Evolutionary conservation across 1,140 invertebrate genomes (phyloP).

Genomic region (Zophobas morio): DNA sequence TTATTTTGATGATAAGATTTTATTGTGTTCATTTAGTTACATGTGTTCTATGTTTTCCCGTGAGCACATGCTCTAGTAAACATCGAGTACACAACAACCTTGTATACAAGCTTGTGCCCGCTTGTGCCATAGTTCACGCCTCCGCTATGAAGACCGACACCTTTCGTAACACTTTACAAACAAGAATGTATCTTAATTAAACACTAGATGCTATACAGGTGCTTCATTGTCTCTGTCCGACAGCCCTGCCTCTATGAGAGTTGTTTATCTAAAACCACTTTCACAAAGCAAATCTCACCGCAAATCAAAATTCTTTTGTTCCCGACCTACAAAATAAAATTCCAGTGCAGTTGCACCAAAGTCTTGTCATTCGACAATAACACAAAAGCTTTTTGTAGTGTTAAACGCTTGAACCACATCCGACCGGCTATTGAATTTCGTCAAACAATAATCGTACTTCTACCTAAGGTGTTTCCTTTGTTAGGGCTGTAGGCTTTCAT

Average conservation of each 20-base stretch:
- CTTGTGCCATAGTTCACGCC: too few species aligned
- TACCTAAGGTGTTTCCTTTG: constrained; percentile 50
- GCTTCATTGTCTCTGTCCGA: background rate
- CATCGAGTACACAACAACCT: too few species aligned
- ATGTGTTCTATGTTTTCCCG: too few species aligned
- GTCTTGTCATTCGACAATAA: constrained; percentile 43
- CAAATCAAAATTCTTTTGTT: constrained; percentile 33
- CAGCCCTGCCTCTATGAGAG: background rate
- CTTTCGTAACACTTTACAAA: too few species aligned
- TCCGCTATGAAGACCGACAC: too few species aligned
- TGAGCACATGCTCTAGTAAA: too few species aligned
- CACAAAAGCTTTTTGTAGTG: constrained; percentile 50
- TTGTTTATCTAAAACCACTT: background rate
- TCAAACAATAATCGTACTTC: constrained; percentile 45
- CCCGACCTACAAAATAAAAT: constrained; percentile 11
- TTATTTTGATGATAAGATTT: too few species aligned
- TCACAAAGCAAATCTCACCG: background rate
- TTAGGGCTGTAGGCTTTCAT: constrained; percentile 42
- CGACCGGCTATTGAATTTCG: constrained; percentile 47
- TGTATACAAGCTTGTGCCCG: too few species aligned
- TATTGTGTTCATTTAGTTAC: too few species aligned
- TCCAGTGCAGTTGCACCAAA: constrained; percentile 24
- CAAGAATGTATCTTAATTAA: too few species aligned
- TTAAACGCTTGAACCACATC: constrained; percentile 46
- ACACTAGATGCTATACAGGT: too few species aligned